A percentile compares a stretch with the other conserved stretches of the same genome.
phyloP scores from a whole-genome alignment of 2,797 vertebrate genomes.

The Rhodeus uyekii region DNA sequence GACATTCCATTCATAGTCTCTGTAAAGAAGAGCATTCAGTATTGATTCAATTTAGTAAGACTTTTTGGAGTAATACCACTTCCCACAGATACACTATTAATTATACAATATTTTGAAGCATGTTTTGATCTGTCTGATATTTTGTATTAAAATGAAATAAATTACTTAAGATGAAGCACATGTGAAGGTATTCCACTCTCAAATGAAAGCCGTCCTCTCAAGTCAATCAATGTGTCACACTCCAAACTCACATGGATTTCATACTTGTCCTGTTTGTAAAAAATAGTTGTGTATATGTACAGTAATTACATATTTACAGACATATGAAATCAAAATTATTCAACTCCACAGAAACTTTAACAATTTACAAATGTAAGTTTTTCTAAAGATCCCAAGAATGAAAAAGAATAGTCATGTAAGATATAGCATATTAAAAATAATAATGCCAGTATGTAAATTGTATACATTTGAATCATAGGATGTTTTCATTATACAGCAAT shows the following conservation, averaged over 20 bases:
- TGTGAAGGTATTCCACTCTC: constrained; percentile 1
- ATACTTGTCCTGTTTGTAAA: neutral
- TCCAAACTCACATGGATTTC: neutral
- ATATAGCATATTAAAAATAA: too few species aligned
- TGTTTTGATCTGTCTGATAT: neutral
- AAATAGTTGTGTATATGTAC: too few species aligned
- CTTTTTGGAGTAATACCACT: neutral
- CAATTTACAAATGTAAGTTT: too few species aligned
- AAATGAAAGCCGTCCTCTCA: neutral
- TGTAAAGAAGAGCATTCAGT: neutral
- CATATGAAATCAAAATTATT: too few species aligned
- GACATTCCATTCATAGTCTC: neutral
- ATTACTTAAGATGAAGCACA: neutral
- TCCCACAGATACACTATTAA: neutral
- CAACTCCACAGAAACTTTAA: too few species aligned
- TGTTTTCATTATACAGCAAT: too few species aligned
- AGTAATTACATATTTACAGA: too few species aligned
- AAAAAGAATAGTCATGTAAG: too few species aligned
- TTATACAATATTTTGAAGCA: neutral
- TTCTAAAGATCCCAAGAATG: too few species aligned
- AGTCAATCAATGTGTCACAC: neutral
- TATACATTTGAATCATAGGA: too few species aligned
- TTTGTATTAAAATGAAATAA: neutral
- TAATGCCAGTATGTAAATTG: too few species aligned
- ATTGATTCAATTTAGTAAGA: neutral